Conservation (phyloP, 2,888 invertebrate species). For the Oxycera nigricornis region DNA sequence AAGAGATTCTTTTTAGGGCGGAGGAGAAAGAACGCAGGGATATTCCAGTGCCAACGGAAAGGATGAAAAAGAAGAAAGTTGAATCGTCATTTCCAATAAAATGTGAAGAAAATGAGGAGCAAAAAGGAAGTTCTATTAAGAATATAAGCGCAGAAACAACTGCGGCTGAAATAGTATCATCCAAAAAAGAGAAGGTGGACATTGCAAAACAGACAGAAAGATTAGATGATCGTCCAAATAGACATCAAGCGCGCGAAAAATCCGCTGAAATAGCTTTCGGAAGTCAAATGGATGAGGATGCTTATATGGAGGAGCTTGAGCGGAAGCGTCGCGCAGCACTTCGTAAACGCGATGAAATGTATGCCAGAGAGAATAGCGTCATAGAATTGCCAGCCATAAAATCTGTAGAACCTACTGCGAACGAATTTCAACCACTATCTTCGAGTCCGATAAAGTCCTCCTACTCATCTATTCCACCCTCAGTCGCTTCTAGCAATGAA, state of each 20-base stretch:
- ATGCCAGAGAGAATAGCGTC: constrained; percentile 49
- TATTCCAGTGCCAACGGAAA: constrained; percentile 12
- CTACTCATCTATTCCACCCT: constrained; percentile 11
- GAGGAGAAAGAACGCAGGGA: not conserved
- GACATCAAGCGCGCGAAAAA: not conserved
- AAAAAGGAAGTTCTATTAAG: too few species aligned
- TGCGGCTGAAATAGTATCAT: too few species aligned
- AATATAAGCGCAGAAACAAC: too few species aligned
- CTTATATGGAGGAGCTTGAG: constrained; percentile 57
- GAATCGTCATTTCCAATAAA: constrained; percentile 4
- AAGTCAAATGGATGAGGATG: constrained; percentile 36
- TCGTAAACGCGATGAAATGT: constrained; percentile 57
- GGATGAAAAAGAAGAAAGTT: not conserved
- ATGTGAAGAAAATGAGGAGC: not conserved
- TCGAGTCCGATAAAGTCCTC: constrained; percentile 11
- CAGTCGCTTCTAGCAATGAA: constrained; percentile 14
- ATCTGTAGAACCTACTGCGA: not conserved
- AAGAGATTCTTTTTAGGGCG: constrained; percentile 55
- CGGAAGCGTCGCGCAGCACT: constrained; percentile 56
- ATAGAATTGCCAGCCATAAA: not conserved
- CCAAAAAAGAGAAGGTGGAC: too few species aligned
- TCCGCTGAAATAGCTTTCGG: not conserved
- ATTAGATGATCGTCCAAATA: not conserved
- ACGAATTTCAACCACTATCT: not conserved
- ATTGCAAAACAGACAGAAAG: too few species aligned